Evolutionary conservation across 2,113 vertebrate genomes (phyloP).

Genomic region (Raja brachyura): DNA sequence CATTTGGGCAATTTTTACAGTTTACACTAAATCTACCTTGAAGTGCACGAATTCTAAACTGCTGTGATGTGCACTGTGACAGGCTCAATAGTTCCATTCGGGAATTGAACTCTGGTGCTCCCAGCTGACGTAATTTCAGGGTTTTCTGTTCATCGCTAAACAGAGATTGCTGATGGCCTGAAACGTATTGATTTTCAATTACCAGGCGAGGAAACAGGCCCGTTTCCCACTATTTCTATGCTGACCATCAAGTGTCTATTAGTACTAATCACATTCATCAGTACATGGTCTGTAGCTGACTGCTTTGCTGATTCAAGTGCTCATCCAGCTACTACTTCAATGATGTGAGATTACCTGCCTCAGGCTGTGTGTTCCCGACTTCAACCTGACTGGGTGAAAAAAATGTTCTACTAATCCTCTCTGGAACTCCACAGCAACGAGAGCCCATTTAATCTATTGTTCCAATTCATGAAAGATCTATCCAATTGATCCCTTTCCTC

Average conservation of each 20-base stretch:
- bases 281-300: too few species aligned
- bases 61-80: background rate
- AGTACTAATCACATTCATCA: too few species aligned
- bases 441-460: background rate
- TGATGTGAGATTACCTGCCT: too few species aligned
- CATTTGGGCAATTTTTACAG: background rate
- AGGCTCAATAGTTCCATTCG: background rate
- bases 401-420: too few species aligned
- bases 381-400: too few species aligned
- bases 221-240: too few species aligned
- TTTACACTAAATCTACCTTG: background rate
- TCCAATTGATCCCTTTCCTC: background rate
- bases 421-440: background rate
- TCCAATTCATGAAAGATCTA: background rate
- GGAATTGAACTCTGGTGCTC: background rate
- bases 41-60: background rate
- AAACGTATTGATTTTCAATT: background rate
- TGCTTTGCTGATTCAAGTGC: too few species aligned
- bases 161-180: background rate
- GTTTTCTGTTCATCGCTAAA: background rate
- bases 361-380: too few species aligned
- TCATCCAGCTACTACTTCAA: too few species aligned
- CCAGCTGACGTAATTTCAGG: background rate
- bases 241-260: too few species aligned
- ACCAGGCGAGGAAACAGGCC: background rate